Base-by-base conservation (phyloP, 2,888 invertebrate species). In the Drosophila buzzatii region DNA sequence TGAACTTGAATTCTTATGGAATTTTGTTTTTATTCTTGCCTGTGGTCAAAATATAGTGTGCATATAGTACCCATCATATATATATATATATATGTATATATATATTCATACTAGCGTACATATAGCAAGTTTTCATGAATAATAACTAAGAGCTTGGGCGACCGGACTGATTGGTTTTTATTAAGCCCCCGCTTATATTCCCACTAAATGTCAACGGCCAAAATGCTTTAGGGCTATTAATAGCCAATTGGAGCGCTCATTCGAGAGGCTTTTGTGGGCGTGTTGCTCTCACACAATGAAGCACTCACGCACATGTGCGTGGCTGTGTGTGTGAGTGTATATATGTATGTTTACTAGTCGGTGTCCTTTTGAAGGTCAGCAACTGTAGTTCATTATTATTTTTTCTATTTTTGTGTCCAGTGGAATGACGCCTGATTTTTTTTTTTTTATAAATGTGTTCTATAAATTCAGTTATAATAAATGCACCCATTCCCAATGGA, bases 291-390 rank as follows among this genome's bases (percentile, higher is more conserved):
- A 62, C 20, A 45, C 39, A 59, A 33, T 16, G 49, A 55, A 16
- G 55, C 52, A 55, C 41, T 44, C 53, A 47, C 35, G 44, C 55
- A 69, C 27, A 44, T 45, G 51, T 57, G 49, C 58, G 33, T 51
- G 70, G 41, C 49, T 70, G 53, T 12, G 55, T 51, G 55, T 71
- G 53, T 27, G n/a, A n/a, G n/a, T n/a, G n/a, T n/a, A n/a, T n/a
- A n/a, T n/a, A n/a, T n/a, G 55, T 7, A 52, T 73, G 53, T 64
- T 23, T 64, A 65, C 20, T 62, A 70, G 73, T 70, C 67, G 61
- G 74, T 87, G 90, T 90, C 90, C 90, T 90, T 90, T 85, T 79
- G 89, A 90, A 90, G 90, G 90, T 90, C 90, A 90, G 61, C 70
- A 64, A 73, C 60, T 70, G 70, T 70, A 70, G 63, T 73, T 73